phyloP scores from a whole-genome alignment of 2,797 vertebrate species.

The Eidolon dupreanum region DNA sequence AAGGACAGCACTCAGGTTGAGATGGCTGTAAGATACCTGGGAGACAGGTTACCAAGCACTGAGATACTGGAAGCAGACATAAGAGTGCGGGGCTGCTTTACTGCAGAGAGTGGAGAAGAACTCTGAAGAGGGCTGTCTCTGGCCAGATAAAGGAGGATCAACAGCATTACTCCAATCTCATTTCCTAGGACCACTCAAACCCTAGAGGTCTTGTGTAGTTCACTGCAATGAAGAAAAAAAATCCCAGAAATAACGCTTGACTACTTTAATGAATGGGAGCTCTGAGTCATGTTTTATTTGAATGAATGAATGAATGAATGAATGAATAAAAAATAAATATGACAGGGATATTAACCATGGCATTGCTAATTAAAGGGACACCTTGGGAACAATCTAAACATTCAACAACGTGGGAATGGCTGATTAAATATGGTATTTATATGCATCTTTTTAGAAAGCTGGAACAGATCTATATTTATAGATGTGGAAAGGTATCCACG shows the following conservation, averaged over 20 bases:
- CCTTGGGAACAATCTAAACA: neutral
- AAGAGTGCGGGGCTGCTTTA: neutral
- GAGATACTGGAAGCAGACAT: neutral
- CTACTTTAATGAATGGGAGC: neutral
- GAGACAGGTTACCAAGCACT: neutral
- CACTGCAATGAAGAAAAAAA: neutral
- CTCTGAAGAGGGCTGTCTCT: neutral
- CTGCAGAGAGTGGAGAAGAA: neutral
- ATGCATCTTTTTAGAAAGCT: slow-evolving; percentile 28
- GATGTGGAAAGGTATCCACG: neutral
- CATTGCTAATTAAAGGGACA: slow-evolving; percentile 31
- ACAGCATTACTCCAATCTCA: neutral
- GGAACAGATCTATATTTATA: neutral
- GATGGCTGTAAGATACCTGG: neutral
- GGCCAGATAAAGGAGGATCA: neutral
- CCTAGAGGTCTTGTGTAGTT: neutral
- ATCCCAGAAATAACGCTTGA: neutral
- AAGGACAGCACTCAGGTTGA: neutral
- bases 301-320: neutral
- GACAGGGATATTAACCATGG: neutral
- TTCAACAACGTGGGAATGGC: neutral
- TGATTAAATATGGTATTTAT: neutral
- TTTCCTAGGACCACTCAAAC: neutral
- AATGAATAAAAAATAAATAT: neutral
- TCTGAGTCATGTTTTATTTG: neutral